Evolutionary conservation across 2,888 invertebrate species (phyloP).

Genomic region (Malthinus flaveolus): DNA sequence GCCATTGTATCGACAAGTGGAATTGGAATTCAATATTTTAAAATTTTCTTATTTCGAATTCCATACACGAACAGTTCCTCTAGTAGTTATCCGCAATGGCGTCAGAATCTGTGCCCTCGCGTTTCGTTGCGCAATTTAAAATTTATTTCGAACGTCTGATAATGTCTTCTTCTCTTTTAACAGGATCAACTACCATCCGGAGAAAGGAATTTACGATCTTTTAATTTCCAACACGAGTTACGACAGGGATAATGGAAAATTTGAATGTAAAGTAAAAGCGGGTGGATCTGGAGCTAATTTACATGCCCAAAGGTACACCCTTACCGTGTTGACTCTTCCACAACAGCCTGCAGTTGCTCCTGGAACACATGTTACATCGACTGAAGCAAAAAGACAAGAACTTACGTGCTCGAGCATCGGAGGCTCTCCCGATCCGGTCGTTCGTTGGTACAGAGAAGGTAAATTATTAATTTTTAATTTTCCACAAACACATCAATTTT

Average conservation of each 20-base stretch:
- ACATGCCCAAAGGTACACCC: slow-evolving; percentile 79
- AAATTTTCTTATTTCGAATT: slow-evolving; percentile 12
- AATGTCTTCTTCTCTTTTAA: slow-evolving; percentile 18
- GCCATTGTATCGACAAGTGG: slow-evolving; percentile 6
- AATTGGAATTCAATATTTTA: slow-evolving; percentile 18
- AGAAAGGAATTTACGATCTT: slow-evolving; percentile 84
- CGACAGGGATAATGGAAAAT: slow-evolving; percentile 87
- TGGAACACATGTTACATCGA: slow-evolving; percentile 74
- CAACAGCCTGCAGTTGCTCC: slow-evolving; percentile 79
- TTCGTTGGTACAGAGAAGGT: slow-evolving; percentile 81
- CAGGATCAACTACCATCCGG: slow-evolving; percentile 78
- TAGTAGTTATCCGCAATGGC: slow-evolving; percentile 2
- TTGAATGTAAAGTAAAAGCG: slow-evolving; percentile 87
- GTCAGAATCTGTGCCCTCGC: neutral
- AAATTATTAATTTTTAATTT: slow-evolving; percentile 29
- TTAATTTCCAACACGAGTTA: slow-evolving; percentile 88
- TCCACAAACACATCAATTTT: neutral
- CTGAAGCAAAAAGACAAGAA: slow-evolving; percentile 78
- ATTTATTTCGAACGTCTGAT: neutral
- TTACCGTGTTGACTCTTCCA: slow-evolving; percentile 86
- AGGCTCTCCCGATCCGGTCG: slow-evolving; percentile 87
- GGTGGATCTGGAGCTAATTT: slow-evolving; percentile 81
- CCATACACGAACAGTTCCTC: neutral
- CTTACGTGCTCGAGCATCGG: slow-evolving; percentile 82
- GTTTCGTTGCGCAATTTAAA: neutral